Base-by-base conservation (phyloP, 2,797 vertebrate genomes). In the Anguilla megastoma region DNA sequence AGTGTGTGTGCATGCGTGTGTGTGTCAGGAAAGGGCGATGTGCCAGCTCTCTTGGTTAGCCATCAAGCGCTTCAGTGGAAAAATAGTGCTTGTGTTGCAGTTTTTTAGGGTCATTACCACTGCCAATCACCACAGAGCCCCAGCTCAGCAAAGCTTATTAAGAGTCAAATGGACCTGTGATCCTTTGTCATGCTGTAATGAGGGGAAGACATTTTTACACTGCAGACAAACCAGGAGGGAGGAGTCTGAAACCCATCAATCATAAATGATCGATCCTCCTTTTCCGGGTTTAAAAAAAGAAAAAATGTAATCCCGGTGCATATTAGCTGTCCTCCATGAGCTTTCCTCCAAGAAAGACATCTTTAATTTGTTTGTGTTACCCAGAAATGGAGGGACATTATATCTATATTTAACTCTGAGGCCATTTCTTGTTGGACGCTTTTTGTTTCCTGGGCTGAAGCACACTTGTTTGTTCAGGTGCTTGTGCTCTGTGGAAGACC, bases 391-490 rank as follows among this genome's bases (percentile, higher is more conserved):
- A 95, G 96, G 96, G 96, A 96, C 95, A 97, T 97, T 97, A 97
- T 96, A 96, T 97, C 97, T 97, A 97, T 97, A 97, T 97, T 97
- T 98, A 97, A 97, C 96, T 95, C 95, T n/a, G 91, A 96, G 95
- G 93, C 93, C 94, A 94, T 96, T 96, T 96, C 95, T 94, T 92
- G 94, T 97, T 96, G 96, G 96, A 97, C 94, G 94, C 95, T 10
- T 71, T 71, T 30, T 71, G 24, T 27, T 71, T 71, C 8, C 4
- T 71, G 71, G 93, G 94, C 95, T 92, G 94, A 96, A 93, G 93
- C 96, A 94, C 93, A 96, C 96, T 97, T 98, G 97, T 98, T 99
- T 98, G 97, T 95, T 97, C 98, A 98, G 97, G 97, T 99, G 98
- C 97, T 98, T 97, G 96, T 97, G 97, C 97, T 99, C 93, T 97